These are phyloP conservation scores for Solen grandis DNA, from an alignment of 1,140 invertebrate species.

Conservation along the genomic window DNA sequence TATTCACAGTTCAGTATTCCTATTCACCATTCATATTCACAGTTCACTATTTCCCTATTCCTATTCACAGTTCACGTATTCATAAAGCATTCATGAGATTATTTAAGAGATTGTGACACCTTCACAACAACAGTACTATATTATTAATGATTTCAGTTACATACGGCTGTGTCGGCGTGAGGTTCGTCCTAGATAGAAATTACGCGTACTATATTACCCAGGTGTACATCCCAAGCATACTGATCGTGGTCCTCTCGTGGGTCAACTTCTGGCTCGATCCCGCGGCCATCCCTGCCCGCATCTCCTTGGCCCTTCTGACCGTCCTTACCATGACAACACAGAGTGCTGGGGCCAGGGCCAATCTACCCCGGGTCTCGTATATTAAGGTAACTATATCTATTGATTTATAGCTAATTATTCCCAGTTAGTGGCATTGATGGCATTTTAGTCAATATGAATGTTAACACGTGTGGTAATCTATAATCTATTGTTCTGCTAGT, in stretches of 20 bases:
- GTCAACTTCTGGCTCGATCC: conserved; percentile 58
- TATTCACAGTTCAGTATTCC: background rate
- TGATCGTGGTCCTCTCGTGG: too few relatives aligned
- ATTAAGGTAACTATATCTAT: conserved; percentile 82
- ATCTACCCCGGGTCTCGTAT: conserved; percentile 80
- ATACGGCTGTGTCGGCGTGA: conserved; percentile 20
- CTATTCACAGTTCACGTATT: background rate
- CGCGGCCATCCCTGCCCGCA: conserved; percentile 61
- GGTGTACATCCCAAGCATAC: conserved; percentile 17
- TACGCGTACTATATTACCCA: conserved; percentile 17
- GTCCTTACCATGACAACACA: conserved; percentile 77
- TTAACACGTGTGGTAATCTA: too few relatives aligned
- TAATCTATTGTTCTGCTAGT: too few relatives aligned
- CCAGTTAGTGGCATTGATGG: too few relatives aligned
- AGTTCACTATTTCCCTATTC: background rate
- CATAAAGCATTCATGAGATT: background rate
- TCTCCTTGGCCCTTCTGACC: conserved; percentile 61
- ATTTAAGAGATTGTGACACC: background rate
- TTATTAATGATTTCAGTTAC: conserved; percentile 2
- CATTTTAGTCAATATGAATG: too few relatives aligned
- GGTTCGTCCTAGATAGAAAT: conserved; percentile 10
- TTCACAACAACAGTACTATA: background rate
- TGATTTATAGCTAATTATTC: too few relatives aligned
- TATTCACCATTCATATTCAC: background rate
- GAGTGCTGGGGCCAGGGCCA: conserved; percentile 60